A percentile compares a stretch with the other conserved stretches of the same genome.
Conservation (phyloP, 2,888 invertebrate species). For the Agrilus mali region DNA sequence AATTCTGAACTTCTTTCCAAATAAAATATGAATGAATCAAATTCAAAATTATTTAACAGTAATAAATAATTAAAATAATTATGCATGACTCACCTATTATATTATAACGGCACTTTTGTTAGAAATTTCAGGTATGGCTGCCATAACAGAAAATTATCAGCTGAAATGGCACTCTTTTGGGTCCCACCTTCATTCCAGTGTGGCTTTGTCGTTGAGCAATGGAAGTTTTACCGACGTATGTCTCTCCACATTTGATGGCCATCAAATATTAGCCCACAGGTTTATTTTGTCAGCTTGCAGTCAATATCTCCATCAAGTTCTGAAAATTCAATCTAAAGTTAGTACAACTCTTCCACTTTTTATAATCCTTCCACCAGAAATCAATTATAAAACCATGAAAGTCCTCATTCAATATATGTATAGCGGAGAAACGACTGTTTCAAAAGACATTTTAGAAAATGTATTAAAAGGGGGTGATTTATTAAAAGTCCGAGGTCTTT, state of each 20-base stretch:
- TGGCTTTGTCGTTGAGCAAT: conserved; percentile 57
- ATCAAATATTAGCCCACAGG: conserved; percentile 73
- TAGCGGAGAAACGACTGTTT: conserved; percentile 67
- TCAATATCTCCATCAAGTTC: conserved; percentile 45
- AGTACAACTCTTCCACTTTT: conserved; percentile 37
- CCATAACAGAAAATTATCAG: conserved; percentile 65
- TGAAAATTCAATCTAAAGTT: conserved; percentile 32
- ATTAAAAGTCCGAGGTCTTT: conserved; percentile 67
- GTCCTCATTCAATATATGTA: conserved; percentile 80
- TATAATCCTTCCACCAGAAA: conserved; percentile 68
- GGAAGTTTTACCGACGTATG: conserved; percentile 75
- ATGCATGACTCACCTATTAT: too few relatives aligned
- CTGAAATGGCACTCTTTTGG: conserved; percentile 82
- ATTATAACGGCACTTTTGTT: not conserved
- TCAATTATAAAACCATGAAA: conserved; percentile 66
- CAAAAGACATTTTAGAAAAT: conserved; percentile 70
- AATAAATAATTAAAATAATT: too few relatives aligned
- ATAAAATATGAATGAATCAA: too few relatives aligned
- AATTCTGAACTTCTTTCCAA: too few relatives aligned
- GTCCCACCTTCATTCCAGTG: conserved; percentile 68
- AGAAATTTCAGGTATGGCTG: conserved; percentile 29
- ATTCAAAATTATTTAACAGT: too few relatives aligned
- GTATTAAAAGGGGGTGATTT: conserved; percentile 73
- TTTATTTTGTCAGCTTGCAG: conserved; percentile 77
- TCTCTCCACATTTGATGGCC: conserved; percentile 64